Evolutionary conservation across 2,113 vertebrate species (phyloP), one percentile per base, ranked within the genome.

Genomic region (Coryphaenoides rupestris): DNA sequence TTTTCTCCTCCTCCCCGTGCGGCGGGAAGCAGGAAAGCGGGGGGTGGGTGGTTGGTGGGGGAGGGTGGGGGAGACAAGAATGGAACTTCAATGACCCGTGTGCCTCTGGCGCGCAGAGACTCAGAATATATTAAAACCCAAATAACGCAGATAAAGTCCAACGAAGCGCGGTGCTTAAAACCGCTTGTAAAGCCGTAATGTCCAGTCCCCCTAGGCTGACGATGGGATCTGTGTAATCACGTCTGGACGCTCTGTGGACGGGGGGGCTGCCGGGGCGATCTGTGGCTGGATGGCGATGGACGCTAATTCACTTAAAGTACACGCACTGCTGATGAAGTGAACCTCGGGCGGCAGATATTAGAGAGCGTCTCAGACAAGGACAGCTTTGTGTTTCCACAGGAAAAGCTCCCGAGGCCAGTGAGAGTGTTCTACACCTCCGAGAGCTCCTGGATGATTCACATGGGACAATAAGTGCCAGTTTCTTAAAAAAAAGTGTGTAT

Each of bases 11-110:
- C 10, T 10, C 28, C n/a, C n/a, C n/a, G n/a, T n/a, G n/a, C n/a
- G n/a, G n/a, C n/a, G n/a, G n/a, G n/a, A n/a, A n/a, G n/a, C n/a
- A n/a, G n/a, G n/a, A n/a, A n/a, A n/a, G n/a, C n/a, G n/a, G n/a
- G n/a, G n/a, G n/a, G n/a, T n/a, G n/a, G n/a, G n/a, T n/a, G n/a
- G n/a, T 87, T 75, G 61, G 57, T 24, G 66, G 78, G 80, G 72
- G 78, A 84, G 73, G 15, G n/a, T n/a, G n/a, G 54, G 73, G 77
- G 77, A 81, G 58, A 23, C 33, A 19, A 74, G 75, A 87, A 82
- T 69, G 76, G 73, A 87, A 81, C 85, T 83, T 84, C 76, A 82
- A 88, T 86, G 84, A 87, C 81, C 76, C 78, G 76, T 73, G 63
- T 59, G 73, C 76, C 75, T 82, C 70, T 63, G 72, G 75, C 84